Evolutionary conservation across 2,113 vertebrate genomes (phyloP).

Genomic region (Proterorhinus semilunaris): DNA sequence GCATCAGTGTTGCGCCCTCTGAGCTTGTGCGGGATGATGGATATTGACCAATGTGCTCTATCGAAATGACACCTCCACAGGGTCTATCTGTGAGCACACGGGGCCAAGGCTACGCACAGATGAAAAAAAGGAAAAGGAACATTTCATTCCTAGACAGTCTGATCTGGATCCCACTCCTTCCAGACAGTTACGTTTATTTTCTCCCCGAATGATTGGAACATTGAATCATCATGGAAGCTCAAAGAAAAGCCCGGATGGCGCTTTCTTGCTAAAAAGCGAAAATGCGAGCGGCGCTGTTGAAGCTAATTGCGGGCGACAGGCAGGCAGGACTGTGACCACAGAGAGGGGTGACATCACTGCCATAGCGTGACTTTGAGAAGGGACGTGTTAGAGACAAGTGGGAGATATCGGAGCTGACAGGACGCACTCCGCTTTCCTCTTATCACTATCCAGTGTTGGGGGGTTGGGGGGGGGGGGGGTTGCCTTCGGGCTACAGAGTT

Average conservation of each 20-base stretch:
- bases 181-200: slow-evolving; percentile 50
- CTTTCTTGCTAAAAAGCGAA: slow-evolving; percentile 20
- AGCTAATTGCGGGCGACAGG: slow-evolving; percentile 51
- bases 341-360: slow-evolving; percentile 62
- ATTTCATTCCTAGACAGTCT: slow-evolving; percentile 64
- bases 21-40: slow-evolving; percentile 45
- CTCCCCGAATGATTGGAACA: slow-evolving; percentile 23
- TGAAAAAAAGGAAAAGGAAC: slow-evolving; percentile 58
- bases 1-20: slow-evolving; percentile 44
- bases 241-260: neutral
- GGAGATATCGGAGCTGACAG: slow-evolving; percentile 54
- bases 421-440: slow-evolving; percentile 39
- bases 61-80: slow-evolving; percentile 55
- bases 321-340: slow-evolving; percentile 35
- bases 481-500: slow-evolving; percentile 32
- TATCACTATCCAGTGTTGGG: slow-evolving; percentile 23
- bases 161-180: slow-evolving; percentile 52
- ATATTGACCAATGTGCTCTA: slow-evolving; percentile 28
- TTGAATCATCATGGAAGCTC: slow-evolving; percentile 25
- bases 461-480: neutral
- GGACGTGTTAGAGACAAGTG: slow-evolving; percentile 51
- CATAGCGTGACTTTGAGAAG: slow-evolving; percentile 32
- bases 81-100: slow-evolving; percentile 70
- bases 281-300: slow-evolving; percentile 28
- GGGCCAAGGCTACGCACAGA: slow-evolving; percentile 71